Evolutionary conservation across 2,797 vertebrate genomes (phyloP), one percentile per base, ranked within the genome.

Genomic region (Pyrrhura leucotis): DNA sequence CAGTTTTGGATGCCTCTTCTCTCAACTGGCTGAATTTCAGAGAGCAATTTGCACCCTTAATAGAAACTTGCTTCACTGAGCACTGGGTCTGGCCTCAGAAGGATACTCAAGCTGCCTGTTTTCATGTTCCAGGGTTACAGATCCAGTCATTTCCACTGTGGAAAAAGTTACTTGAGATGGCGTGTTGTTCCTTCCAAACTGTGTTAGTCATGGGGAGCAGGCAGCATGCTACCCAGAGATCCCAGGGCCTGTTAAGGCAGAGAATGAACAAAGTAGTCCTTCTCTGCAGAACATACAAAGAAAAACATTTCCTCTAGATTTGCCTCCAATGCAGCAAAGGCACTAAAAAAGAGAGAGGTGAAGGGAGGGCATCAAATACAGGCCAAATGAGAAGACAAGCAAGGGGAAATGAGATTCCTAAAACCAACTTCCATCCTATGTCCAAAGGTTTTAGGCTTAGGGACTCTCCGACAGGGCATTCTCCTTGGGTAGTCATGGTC

Each of bases 131-230:
- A 80, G 63, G 35, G 76, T 86, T 96, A 92, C 58, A 47, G 53
- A 95, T 77, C 58, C 85, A 88, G 82, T 17, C 68, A 48, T 97
- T 95, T 96, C 90, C 79, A 93, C 85, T 81, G 62, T 78, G 93
- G 95, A 96, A 95, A 97, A 96, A 96, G 89, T 96, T 76, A 92
- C 94, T 69, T 78, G 87, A 96, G 92, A 92, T 90, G 92, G 69
- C 0, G 2, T 44, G 87, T n/a, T 92, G 86, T 39, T 94, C 54
- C 91, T 95, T 96, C 94, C 91, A 95, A 91, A 91, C 54, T 19
- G 40, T 33, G 79, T 97, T 96, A 97, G 95, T 95, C 95, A 95
- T 87, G 94, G 92, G 72, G 73, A 90, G 63, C 77, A 47, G 82
- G 48, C 37, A 3, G 66, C 74, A 15, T 56, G 85, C 69, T 92